phyloP scores from a whole-genome alignment of 2,888 invertebrate species.

The Macaria liturata region DNA sequence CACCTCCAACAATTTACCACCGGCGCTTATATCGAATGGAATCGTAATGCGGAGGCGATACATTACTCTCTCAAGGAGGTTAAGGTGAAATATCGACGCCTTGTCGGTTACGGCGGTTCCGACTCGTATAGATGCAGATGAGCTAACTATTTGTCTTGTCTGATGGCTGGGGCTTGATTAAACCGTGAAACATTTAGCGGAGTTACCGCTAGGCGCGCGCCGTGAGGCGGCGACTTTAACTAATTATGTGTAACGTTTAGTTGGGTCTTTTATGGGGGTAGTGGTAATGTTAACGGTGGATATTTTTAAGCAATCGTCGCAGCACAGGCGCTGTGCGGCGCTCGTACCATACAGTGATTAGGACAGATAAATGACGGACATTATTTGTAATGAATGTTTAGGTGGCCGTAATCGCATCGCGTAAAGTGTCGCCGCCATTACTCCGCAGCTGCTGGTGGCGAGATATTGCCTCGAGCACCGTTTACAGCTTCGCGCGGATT shows the following conservation, averaged over 20 bases:
- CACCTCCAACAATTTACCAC: slow-evolving; percentile 26
- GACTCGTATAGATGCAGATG: slow-evolving; percentile 82
- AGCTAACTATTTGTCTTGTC: slow-evolving; percentile 81
- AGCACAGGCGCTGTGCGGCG: slow-evolving; percentile 46
- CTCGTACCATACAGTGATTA: slow-evolving; percentile 73
- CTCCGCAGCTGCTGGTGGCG: slow-evolving; percentile 78
- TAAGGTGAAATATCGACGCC: slow-evolving; percentile 69
- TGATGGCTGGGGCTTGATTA: slow-evolving; percentile 80
- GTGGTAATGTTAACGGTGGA: slow-evolving; percentile 37
- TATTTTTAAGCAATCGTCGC: slow-evolving; percentile 51
- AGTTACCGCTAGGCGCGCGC: slow-evolving; percentile 56
- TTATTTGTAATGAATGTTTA: slow-evolving; percentile 83
- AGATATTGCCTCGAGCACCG: slow-evolving; percentile 77
- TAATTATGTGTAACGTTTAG: slow-evolving; percentile 30
- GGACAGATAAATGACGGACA: slow-evolving; percentile 81
- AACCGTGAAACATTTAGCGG: slow-evolving; percentile 79
- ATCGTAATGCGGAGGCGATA: slow-evolving; percentile 39
- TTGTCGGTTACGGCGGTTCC: slow-evolving; percentile 65
- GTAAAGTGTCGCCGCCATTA: slow-evolving; percentile 82
- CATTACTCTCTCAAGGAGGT: slow-evolving; percentile 47
- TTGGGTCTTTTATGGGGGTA: slow-evolving; percentile 22
- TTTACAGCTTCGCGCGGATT: slow-evolving; percentile 70
- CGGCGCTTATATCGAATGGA: slow-evolving; percentile 29
- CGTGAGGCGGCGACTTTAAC: slow-evolving; percentile 25
- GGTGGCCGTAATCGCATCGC: slow-evolving; percentile 82